Conservation (phyloP, 92 coral and sea anemone species). For the Galaxea fascicularis region DNA sequence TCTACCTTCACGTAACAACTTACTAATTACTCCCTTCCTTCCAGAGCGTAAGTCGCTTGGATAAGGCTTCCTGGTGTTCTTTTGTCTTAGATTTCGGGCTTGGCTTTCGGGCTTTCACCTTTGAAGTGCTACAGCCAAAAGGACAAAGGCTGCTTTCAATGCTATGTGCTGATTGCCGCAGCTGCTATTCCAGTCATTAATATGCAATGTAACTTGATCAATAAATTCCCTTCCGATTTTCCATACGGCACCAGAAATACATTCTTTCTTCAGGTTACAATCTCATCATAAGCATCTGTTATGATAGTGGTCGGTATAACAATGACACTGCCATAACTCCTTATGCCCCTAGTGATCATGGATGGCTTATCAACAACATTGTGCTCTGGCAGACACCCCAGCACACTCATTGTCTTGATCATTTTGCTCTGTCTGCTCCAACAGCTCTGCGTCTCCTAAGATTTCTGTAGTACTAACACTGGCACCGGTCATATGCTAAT, state of each 20-base stretch:
- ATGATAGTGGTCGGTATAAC: slow-evolving; percentile 44
- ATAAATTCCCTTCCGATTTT: no score
- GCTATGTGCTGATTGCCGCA: slow-evolving; percentile 51
- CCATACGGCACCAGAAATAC: no score
- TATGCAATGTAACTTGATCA: no score
- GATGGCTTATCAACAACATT: slow-evolving; percentile 30
- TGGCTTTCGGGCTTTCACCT: no score
- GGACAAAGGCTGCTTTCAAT: slow-evolving; percentile 60
- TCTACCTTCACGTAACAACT: no score
- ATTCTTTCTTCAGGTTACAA: no score
- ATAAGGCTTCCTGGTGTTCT: slow-evolving; percentile 65
- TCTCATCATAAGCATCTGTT: slow-evolving; percentile 34
- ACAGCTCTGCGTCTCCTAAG: slow-evolving; percentile 13
- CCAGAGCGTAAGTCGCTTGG: slow-evolving; percentile 68
- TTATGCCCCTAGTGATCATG: slow-evolving; percentile 55
- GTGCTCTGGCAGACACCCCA: slow-evolving; percentile 56
- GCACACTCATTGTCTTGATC: slow-evolving; percentile 32
- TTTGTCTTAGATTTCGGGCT: slow-evolving; percentile 74
- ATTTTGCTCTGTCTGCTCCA: slow-evolving; percentile 28
- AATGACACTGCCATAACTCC: slow-evolving; percentile 47
- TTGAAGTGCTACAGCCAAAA: slow-evolving; percentile 66
- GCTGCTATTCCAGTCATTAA: slow-evolving; percentile 56
- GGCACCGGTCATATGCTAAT: no score
- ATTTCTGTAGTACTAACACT: slow-evolving; percentile 28
- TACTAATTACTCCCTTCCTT: no score